Evolutionary conservation across 1,140 invertebrate genomes (phyloP), one percentile per base, ranked within the genome.

Genomic region (Calycopis cecrops): DNA sequence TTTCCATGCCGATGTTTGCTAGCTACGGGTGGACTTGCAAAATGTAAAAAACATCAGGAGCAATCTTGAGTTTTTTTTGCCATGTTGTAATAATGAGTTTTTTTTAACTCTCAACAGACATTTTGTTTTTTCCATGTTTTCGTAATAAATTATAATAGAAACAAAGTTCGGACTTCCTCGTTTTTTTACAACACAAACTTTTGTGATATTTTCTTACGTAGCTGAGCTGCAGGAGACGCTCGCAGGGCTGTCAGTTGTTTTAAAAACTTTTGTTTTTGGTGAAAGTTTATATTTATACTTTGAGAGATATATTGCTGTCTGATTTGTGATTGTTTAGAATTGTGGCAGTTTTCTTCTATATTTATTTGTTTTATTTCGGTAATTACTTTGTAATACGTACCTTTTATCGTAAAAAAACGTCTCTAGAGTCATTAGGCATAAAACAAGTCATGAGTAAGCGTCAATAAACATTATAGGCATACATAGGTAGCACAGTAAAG

Each of bases 181-280:
- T 37, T 16, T 44, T 40, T 44, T 44, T 44, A 44, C 40, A 44
- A 44, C 14, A 44, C 40, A 12, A 44, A 44, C 40, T 44, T 44
- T 44, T 9, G 40, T 16, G n/a, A 44, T 44, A 44, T 44, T 44
- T 44, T 44, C 40, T 44, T 44, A 12, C 14, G 16, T 28, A 16
- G 40, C 40, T 16, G 14, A 44, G 12, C 14, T 44, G 40, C 40
- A 44, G 9, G n/a, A 37, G 40, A 16, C 40, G 40, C 9, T 16
- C 40, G 40, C 14, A 44, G 40, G 40, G 40, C 17, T 44, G 40
- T 44, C 40, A 44, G n/a, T 44, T 44, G 8, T n/a, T n/a, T 10
- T 14, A 40, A 40, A 40, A 44, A 44, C 40, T 44, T 40, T 40
- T 40, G 38, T 40, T 14, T 40, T 16, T 16, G 40, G 21, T 28